A percentile compares a stretch with the other conserved stretches of the same genome.
phyloP scores from a whole-genome alignment of 2,113 vertebrate genomes.

The Archocentrus centrarchus region DNA sequence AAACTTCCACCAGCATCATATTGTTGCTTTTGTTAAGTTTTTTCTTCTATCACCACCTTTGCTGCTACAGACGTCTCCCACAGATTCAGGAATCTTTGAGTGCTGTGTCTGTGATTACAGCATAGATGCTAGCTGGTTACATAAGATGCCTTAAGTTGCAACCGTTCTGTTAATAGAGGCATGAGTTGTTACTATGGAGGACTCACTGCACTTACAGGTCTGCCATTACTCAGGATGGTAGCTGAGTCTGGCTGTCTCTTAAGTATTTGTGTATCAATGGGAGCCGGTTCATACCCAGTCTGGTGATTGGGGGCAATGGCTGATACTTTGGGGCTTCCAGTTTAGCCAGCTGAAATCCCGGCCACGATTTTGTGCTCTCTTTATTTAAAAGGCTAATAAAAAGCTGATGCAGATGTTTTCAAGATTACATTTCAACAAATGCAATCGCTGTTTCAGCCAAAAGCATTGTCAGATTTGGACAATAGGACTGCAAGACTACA shows the following conservation, averaged over 20 bases:
- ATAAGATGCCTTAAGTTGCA: neutral
- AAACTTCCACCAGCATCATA: neutral
- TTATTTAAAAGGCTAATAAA: neutral
- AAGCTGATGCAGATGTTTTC: neutral
- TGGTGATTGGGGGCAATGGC: neutral
- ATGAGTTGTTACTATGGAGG: neutral
- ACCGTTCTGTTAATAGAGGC: neutral
- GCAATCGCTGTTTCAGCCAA: neutral
- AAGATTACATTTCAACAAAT: neutral
- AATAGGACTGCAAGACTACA: neutral
- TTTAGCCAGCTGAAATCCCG: neutral
- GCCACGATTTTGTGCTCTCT: neutral
- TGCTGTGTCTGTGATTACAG: too few species aligned
- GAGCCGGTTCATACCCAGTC: neutral
- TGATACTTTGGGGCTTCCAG: neutral
- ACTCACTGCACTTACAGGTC: neutral
- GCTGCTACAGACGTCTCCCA: too few species aligned
- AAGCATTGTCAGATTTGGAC: neutral
- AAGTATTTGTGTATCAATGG: neutral
- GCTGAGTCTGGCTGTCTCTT: neutral
- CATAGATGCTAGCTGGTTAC: neutral
- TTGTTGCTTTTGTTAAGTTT: neutral
- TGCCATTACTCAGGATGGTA: neutral
- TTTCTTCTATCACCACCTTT: too few species aligned
- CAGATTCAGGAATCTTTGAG: too few species aligned